Conservation (phyloP, 2,113 vertebrate species). For the Canis aureus region DNA sequence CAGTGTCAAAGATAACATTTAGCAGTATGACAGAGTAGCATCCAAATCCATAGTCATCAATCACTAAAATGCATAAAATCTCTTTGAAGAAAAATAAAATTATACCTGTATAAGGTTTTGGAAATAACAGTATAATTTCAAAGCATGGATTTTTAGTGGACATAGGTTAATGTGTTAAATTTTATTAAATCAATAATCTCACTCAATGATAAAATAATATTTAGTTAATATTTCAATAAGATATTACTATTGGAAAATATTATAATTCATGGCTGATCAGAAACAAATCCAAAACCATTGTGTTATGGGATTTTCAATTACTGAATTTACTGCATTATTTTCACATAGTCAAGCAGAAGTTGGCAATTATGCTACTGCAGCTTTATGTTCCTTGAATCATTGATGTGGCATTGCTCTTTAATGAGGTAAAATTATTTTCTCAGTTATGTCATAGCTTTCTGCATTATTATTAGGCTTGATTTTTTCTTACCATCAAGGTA, state of each 20-base stretch:
- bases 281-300: background rate
- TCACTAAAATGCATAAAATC: constrained; percentile 58
- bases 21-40: background rate
- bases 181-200: background rate
- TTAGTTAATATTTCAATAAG: background rate
- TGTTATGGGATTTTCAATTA: background rate
- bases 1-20: constrained; percentile 73
- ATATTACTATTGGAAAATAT: background rate
- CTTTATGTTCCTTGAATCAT: background rate
- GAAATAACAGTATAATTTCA: background rate
- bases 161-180: background rate
- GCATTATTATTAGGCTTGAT: background rate
- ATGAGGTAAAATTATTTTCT: background rate
- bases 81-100: background rate
- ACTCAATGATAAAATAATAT: background rate
- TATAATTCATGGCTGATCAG: background rate
- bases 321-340: background rate
- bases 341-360: background rate
- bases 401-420: background rate
- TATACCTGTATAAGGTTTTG: background rate
- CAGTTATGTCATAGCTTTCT: constrained; percentile 14
- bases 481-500: background rate
- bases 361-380: background rate
- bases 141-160: background rate
- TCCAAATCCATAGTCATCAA: constrained; percentile 9